A percentile compares a stretch with the other conserved stretches of the same genome.
These are phyloP conservation scores for Acanthis flammea DNA, from an alignment of 2,797 vertebrate genomes.

Conservation along the genomic window DNA sequence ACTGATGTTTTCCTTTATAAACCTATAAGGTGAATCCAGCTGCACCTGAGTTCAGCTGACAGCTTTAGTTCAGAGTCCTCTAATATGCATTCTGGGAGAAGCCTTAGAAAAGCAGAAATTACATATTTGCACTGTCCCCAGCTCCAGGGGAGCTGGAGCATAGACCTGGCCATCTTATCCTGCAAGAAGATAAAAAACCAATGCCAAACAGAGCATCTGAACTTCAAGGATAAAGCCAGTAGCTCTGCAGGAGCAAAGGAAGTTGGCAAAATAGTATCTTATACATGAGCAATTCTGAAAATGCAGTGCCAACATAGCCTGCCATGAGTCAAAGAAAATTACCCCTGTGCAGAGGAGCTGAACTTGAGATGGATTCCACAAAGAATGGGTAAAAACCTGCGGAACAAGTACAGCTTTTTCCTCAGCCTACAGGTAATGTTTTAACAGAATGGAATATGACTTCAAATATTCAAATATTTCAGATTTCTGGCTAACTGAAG, in stretches of 20 bases:
- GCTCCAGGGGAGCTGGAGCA: not conserved
- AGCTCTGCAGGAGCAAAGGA: not conserved
- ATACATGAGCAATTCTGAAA: not conserved
- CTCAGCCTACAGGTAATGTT: not conserved
- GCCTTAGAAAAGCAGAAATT: not conserved
- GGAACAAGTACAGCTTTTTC: not conserved
- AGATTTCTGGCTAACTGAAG: not conserved
- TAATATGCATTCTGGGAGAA: not conserved
- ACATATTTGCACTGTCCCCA: not conserved
- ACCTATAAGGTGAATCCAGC: not conserved
- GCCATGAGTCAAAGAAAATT: not conserved
- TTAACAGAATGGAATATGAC: not conserved
- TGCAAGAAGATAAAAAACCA: not conserved
- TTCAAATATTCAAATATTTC: not conserved
- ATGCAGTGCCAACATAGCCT: not conserved
- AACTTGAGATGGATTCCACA: not conserved
- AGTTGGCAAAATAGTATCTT: not conserved
- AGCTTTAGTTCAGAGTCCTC: not conserved
- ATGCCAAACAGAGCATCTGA: not conserved
- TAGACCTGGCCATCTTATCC: not conserved
- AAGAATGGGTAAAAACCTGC: not conserved
- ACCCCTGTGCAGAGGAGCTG: not conserved
- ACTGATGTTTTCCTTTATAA: not conserved
- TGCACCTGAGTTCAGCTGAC: not conserved
- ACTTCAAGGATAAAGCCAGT: not conserved